These are phyloP conservation scores for Peromyscus californicus DNA, from an alignment of 2,113 vertebrate genomes.

Conservation along the genomic window DNA sequence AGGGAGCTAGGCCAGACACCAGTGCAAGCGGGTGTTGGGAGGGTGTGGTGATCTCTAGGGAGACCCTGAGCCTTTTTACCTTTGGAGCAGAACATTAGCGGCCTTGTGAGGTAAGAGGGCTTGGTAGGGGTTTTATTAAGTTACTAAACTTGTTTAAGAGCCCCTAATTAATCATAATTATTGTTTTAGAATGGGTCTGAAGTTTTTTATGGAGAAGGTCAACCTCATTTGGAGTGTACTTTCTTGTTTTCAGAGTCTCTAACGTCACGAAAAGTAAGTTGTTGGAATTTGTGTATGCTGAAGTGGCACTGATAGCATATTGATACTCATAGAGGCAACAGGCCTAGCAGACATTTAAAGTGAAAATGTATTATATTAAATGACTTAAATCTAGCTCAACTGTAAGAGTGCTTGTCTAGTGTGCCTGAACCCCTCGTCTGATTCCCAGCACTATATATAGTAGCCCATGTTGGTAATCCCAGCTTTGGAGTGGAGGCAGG, in stretches of 20 bases:
- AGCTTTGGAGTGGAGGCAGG: too few relatives aligned
- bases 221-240: background rate
- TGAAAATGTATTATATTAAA: constrained; percentile 39
- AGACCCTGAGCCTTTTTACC: background rate
- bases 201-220: constrained; percentile 5
- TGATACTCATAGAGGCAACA: background rate
- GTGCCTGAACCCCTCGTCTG: background rate
- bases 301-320: background rate
- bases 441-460: background rate
- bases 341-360: background rate
- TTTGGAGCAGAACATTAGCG: constrained; percentile 30
- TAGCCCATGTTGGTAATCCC: background rate
- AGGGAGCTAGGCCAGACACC: background rate
- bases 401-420: background rate
- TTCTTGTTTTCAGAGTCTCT: constrained; percentile 54
- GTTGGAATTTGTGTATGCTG: constrained; percentile 5
- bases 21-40: background rate
- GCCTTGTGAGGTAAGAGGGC: background rate
- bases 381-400: background rate
- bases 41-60: background rate
- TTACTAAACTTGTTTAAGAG: constrained; percentile 39
- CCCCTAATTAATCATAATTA: constrained; percentile 62
- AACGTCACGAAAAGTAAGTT: background rate
- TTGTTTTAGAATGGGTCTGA: constrained; percentile 55
- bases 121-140: constrained; percentile 52